These are phyloP conservation scores for Euborellia annulipes DNA, from an alignment of 1,140 invertebrate genomes.

Conservation along the genomic window DNA sequence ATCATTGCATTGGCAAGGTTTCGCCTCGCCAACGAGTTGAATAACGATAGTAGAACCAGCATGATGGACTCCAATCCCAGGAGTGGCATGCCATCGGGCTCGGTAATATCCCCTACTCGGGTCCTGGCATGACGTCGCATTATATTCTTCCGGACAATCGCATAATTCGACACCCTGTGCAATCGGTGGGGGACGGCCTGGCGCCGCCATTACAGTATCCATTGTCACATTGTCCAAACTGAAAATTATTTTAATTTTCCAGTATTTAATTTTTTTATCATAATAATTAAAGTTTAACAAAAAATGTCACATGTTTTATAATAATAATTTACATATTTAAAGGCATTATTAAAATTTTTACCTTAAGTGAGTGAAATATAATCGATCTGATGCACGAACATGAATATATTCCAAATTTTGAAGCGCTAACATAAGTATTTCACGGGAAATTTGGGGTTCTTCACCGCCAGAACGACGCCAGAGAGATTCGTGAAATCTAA, in stretches of 20 bases:
- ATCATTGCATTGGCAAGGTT: conserved; percentile 67
- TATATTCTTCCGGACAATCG: conserved; percentile 62
- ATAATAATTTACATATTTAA: too few species aligned
- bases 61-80: conserved; percentile 14
- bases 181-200: conserved; percentile 40
- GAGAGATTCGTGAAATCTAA: conserved; percentile 40
- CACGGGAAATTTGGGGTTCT: conserved; percentile 42
- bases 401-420: conserved; percentile 71
- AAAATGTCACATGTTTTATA: too few species aligned
- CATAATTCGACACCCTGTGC: conserved; percentile 80
- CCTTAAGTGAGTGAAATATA: conserved; percentile 31
- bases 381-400: conserved; percentile 54
- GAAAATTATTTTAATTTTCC: too few species aligned
- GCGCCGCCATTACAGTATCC: conserved; percentile 57
- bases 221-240: conserved; percentile 62
- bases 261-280: too few species aligned
- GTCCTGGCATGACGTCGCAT: conserved; percentile 70
- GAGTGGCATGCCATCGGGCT: conserved; percentile 37
- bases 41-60: conserved; percentile 42
- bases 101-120: conserved; percentile 74
- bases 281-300: too few species aligned
- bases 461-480: conserved; percentile 48
- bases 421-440: conserved; percentile 74
- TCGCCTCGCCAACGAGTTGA: conserved; percentile 62
- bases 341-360: too few species aligned